These are phyloP conservation scores for Thalassarche chlororhynchos DNA, from an alignment of 2,113 vertebrate species.

Conservation along the genomic window DNA sequence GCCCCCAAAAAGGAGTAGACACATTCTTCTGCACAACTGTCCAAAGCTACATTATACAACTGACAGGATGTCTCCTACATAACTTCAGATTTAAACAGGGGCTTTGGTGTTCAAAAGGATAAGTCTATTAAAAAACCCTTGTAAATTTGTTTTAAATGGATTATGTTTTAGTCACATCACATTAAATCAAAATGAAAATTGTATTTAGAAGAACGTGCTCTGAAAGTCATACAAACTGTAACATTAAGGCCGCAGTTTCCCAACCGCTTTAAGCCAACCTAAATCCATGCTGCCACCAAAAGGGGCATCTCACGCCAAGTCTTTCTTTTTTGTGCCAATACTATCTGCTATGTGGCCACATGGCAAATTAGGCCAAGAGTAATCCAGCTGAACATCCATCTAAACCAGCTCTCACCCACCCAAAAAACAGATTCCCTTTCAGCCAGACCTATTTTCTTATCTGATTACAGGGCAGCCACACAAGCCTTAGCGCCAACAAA, in stretches of 20 bases:
- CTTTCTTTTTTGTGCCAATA: background rate
- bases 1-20: background rate
- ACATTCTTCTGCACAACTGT: background rate
- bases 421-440: background rate
- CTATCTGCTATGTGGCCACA: background rate
- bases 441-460: background rate
- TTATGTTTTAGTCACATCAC: background rate
- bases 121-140: background rate
- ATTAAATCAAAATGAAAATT: background rate
- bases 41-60: background rate
- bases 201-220: fast-evolving
- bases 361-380: background rate
- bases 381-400: background rate
- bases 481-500: background rate
- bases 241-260: background rate
- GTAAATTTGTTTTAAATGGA: background rate
- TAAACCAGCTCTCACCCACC: background rate
- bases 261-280: background rate
- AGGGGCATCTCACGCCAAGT: background rate
- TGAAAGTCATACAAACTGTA: background rate
- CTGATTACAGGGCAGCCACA: background rate
- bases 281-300: background rate
- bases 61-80: background rate
- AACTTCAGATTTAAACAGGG: background rate
- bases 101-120: background rate